Percentiles rank a stretch among this genome's conserved stretches.
Conservation (phyloP, 2,888 invertebrate species). For the Coleophora deauratella region DNA sequence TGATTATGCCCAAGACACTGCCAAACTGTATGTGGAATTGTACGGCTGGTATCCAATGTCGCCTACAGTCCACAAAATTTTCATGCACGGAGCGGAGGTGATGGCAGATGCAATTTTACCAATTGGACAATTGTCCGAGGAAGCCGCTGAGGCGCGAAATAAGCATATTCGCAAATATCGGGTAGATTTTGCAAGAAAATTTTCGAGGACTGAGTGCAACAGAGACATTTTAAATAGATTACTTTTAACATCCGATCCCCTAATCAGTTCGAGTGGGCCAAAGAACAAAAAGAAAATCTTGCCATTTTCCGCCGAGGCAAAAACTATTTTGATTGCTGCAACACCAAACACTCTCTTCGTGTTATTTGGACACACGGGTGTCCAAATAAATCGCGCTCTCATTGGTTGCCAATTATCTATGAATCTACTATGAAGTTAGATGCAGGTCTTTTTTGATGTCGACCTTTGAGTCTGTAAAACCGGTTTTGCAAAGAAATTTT, state of each 20-base stretch:
- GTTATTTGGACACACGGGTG: too few species aligned
- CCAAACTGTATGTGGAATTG: conserved; percentile 22
- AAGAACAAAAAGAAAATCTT: neutral
- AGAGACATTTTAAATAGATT: conserved; percentile 14
- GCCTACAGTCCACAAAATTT: conserved; percentile 26
- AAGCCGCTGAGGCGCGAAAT: conserved; percentile 24
- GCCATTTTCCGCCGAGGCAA: neutral
- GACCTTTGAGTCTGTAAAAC: too few species aligned
- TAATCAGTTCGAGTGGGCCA: conserved; percentile 6
- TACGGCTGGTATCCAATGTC: conserved; percentile 28
- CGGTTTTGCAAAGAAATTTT: too few species aligned
- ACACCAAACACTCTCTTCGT: too few species aligned
- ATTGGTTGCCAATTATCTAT: too few species aligned
- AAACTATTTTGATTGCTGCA: too few species aligned
- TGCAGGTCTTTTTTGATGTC: too few species aligned
- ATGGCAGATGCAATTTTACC: conserved; percentile 24
- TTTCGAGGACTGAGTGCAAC: conserved; percentile 16
- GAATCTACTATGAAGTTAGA: too few species aligned
- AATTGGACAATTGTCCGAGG: conserved; percentile 27
- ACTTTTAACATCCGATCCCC: conserved; percentile 6
- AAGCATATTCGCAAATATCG: conserved; percentile 22
- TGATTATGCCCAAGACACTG: conserved; percentile 15
- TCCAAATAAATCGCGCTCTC: too few species aligned
- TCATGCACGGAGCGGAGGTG: conserved; percentile 23
- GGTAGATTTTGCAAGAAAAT: conserved; percentile 20